phyloP scores from a whole-genome alignment of 2,113 vertebrate genomes.

The Salminus brasiliensis region DNA sequence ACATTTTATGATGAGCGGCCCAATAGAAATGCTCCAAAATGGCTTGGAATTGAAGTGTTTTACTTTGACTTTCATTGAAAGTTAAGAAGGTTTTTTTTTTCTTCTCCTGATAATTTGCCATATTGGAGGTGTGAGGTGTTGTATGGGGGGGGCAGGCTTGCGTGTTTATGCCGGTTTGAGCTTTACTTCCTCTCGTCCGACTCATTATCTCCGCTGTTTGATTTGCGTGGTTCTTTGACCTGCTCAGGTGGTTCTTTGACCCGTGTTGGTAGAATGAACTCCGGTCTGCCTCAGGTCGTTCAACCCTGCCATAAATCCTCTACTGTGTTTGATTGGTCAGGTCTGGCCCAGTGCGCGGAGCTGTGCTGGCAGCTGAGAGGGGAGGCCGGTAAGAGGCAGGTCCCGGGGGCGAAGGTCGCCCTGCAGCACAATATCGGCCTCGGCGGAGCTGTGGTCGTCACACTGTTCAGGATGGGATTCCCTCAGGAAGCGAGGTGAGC shows the following conservation, averaged over 20 bases:
- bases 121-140: too few species aligned
- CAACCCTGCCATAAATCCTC: not conserved
- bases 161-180: too few species aligned
- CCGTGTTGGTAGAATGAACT: too few species aligned
- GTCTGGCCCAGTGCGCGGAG: constrained; percentile 95
- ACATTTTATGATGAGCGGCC: too few species aligned
- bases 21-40: too few species aligned
- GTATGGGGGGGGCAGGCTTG: too few species aligned
- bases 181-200: not conserved
- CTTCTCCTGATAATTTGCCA: too few species aligned
- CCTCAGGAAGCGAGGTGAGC: constrained; percentile 77
- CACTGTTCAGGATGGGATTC: constrained; percentile 90
- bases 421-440: constrained; percentile 93
- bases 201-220: not conserved
- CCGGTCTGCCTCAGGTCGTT: not conserved
- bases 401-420: constrained; percentile 85
- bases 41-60: too few species aligned
- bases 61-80: too few species aligned
- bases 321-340: constrained; percentile 73
- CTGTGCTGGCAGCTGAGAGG: constrained; percentile 97
- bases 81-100: too few species aligned
- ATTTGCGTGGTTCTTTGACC: not conserved
- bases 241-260: not conserved
- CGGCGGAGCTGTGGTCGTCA: constrained; percentile 88
- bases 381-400: constrained; percentile 85